Percentiles rank a stretch among this genome's conserved stretches.
phyloP scores from a whole-genome alignment of 1,140 invertebrate species.

The Aphelenchoides avenae region DNA sequence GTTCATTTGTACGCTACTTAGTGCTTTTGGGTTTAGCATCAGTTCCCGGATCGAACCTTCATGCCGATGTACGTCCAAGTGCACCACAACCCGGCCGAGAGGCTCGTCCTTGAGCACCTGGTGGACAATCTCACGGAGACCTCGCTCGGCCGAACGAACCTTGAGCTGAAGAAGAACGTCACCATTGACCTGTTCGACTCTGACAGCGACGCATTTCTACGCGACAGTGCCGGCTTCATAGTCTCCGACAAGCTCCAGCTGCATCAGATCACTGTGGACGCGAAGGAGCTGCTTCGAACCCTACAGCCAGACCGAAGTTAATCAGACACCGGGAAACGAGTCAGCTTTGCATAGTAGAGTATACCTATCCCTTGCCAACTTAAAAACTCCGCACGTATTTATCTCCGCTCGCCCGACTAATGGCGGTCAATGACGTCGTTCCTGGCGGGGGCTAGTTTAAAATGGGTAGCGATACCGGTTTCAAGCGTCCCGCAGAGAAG shows the following conservation, averaged over 20 bases:
- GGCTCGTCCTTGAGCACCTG: constrained; percentile 49
- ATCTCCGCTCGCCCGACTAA: no score
- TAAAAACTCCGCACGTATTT: no score
- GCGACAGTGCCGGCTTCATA: constrained; percentile 53
- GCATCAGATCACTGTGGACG: constrained; percentile 41
- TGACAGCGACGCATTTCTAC: constrained; percentile 31
- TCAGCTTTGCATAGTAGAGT: no score
- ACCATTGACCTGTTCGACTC: constrained; percentile 58
- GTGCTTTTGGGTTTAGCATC: constrained; percentile 28
- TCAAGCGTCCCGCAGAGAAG: no score
- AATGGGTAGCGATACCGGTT: no score
- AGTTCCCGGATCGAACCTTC: constrained; percentile 36
- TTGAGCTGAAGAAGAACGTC: constrained; percentile 57
- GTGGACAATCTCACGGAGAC: constrained; percentile 51
- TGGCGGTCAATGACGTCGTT: no score
- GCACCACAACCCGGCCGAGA: constrained; percentile 47
- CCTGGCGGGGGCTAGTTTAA: no score
- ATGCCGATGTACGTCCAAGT: constrained; percentile 55
- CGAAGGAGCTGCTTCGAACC: constrained; percentile 25
- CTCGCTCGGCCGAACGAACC: constrained; percentile 45
- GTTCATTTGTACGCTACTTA: background rate
- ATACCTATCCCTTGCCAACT: no score
- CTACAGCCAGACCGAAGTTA: constrained; percentile 37
- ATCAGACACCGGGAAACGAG: background rate
- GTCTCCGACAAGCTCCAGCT: constrained; percentile 50